Percentiles rank a stretch among this genome's conserved stretches.
phyloP scores from a whole-genome alignment of 2,888 invertebrate species.

The Tribolium freemani region DNA sequence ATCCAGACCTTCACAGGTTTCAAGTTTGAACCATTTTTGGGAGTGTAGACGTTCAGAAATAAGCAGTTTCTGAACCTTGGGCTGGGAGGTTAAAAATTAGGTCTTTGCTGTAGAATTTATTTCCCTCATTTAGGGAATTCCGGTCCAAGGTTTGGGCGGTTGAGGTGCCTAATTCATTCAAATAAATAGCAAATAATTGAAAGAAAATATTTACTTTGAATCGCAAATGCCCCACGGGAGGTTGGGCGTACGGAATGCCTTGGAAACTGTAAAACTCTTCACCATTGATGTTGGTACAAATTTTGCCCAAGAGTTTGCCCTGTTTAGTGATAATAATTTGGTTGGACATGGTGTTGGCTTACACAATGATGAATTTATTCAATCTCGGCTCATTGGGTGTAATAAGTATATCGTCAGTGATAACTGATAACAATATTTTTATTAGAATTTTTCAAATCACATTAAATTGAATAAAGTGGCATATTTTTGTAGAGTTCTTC shows the following conservation, averaged over 20 bases:
- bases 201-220: constrained; percentile 63
- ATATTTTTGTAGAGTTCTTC: constrained; percentile 24
- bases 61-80: constrained; percentile 60
- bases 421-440: no score
- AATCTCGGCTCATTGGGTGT: background rate
- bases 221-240: constrained; percentile 62
- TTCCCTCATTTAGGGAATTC: constrained; percentile 42
- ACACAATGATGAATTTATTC: no score
- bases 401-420: no score
- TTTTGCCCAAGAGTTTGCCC: constrained; percentile 59
- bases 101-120: constrained; percentile 52
- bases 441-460: background rate
- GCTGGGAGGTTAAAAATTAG: constrained; percentile 44
- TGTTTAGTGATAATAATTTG: constrained; percentile 24
- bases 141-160: constrained; percentile 52
- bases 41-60: constrained; percentile 58
- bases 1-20: constrained; percentile 67
- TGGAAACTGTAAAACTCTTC: constrained; percentile 60
- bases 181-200: background rate
- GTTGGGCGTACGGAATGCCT: constrained; percentile 65
- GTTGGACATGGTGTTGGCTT: background rate
- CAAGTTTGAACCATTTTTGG: constrained; percentile 1
- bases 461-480: background rate
- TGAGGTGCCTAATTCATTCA: constrained; percentile 49
- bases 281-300: constrained; percentile 54